These are phyloP conservation scores for Gracilinanus agilis DNA, from an alignment of 2,113 vertebrate species.

Conservation along the genomic window DNA sequence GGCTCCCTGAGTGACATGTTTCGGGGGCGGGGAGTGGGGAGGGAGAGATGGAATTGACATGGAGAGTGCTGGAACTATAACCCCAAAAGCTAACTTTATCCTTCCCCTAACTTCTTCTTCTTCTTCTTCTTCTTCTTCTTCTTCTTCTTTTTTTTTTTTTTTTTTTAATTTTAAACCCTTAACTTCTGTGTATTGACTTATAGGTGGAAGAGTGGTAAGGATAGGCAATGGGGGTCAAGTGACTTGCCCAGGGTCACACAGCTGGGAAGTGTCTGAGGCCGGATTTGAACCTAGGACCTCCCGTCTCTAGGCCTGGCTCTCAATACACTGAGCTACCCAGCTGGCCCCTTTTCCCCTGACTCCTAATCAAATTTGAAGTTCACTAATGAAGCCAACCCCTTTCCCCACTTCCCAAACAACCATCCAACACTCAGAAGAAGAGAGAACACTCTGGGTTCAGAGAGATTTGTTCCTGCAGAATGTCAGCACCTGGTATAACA, in stretches of 20 bases:
- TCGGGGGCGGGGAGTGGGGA: not conserved
- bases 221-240: no score
- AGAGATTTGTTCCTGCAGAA: not conserved
- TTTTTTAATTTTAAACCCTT: no score
- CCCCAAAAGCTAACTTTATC: not conserved
- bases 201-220: no score
- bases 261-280: no score
- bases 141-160: no score
- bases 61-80: not conserved
- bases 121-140: no score
- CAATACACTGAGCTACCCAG: no score
- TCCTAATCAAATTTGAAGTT: constrained; percentile 22
- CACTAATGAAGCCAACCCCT: not conserved
- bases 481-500: not conserved
- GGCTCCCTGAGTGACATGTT: not conserved
- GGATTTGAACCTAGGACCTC: no score
- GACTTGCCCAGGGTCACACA: no score
- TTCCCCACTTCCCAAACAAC: not conserved
- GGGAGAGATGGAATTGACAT: not conserved
- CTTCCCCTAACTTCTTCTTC: not conserved
- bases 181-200: no score
- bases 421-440: not conserved
- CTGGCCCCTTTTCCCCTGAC: no score
- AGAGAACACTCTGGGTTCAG: not conserved
- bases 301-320: no score